Base-by-base conservation (phyloP, 2,888 invertebrate species). In the Choreutis nemorana region DNA sequence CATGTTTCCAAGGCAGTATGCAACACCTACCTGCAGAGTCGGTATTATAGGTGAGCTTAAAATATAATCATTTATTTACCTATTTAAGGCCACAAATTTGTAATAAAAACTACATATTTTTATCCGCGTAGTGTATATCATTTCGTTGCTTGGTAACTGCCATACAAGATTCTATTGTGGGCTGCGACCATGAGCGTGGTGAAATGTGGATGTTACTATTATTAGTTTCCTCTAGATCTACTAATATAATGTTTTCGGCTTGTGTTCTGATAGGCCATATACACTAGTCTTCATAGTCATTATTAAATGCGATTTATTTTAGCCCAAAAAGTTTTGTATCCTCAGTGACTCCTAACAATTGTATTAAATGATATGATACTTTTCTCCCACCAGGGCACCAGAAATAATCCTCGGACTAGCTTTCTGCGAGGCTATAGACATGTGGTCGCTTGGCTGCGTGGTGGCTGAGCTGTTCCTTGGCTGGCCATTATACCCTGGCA, bases 381-480 rank as follows among this genome's bases (percentile, higher is more conserved):
- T 18, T 13, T 20, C 6, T n/a, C 14, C 16, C 40, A 36, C 2
- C 57, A 89, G 97, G 45, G 96, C 97, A 18, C 97, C 97, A 2
- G 97, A 97, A 78, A 97, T 97, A 55, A 97, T 97, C 56, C 83
- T 97, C 53, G 99, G 99, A 12, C 81, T 99, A 49, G 98, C 97
- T 37, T 99, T 99, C 81, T 97, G 97, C 81, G 99, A 99, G 73
- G 96, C 98, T 8, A 99, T 99, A 52, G 99, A 99, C 77, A 99
- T 99, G 98, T 99, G 99, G 99, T 98, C 97, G 4, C 81, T 99
- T 43, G 99, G 99, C 33, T 99, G 99, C 77, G 99, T 99, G 39
- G 97, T 99, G 26, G 99, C 99, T 2, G 99, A 99, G 67, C 82
- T 99, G 44, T 99, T 99, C 79, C 85, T 99, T 24, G 99, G 99